phyloP scores from a whole-genome alignment of 2,888 invertebrate genomes.

The Tetranychus piercei region DNA sequence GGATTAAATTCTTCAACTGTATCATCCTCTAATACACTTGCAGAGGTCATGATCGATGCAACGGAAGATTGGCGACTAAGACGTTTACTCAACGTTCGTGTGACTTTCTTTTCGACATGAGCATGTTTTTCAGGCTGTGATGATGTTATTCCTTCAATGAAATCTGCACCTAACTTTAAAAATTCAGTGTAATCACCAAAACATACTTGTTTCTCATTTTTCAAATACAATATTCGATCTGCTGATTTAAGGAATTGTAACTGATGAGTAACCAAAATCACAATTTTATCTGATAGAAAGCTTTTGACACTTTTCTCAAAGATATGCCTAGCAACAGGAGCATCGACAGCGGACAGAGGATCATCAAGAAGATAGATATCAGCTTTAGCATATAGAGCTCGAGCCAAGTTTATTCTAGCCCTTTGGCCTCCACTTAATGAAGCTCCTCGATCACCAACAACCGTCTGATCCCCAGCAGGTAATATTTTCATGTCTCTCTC shows the following conservation, averaged over 20 bases:
- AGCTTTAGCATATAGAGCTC: constrained; percentile 24
- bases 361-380: constrained; percentile 27
- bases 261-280: constrained; percentile 39
- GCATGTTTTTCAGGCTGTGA: background rate
- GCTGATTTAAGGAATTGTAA: constrained; percentile 35
- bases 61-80: background rate
- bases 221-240: constrained; percentile 34
- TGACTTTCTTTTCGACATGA: background rate
- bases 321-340: constrained; percentile 26
- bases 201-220: constrained; percentile 27
- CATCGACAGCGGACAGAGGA: constrained; percentile 27
- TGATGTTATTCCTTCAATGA: constrained; percentile 30
- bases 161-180: constrained; percentile 24
- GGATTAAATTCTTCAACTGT: background rate
- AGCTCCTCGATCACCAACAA: constrained; percentile 41
- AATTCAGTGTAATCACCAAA: constrained; percentile 20
- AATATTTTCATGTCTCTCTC: constrained; percentile 36
- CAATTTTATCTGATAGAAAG: constrained; percentile 32
- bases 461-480: constrained; percentile 36
- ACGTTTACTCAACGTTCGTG: background rate
- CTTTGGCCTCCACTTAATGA: constrained; percentile 40
- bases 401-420: constrained; percentile 38
- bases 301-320: constrained; percentile 29
- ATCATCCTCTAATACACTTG: background rate
- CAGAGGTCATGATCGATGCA: background rate